A percentile compares a stretch with the other conserved stretches of the same genome.
These are phyloP conservation scores for Dolichomitus sp. DNA, from an alignment of 2,888 invertebrate species.

Conservation along the genomic window DNA sequence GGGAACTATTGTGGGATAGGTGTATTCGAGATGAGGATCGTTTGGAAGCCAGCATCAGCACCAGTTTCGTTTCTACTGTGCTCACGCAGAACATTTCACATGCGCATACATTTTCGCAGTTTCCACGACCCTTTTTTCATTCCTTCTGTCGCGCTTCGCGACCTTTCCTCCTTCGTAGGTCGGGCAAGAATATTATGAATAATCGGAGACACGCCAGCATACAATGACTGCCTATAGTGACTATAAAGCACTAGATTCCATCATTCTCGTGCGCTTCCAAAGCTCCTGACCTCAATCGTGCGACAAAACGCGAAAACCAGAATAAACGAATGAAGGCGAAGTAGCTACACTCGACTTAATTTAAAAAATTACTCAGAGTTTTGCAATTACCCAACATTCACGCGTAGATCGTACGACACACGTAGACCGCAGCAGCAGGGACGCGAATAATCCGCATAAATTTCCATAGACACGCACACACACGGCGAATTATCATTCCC, in stretches of 20 bases:
- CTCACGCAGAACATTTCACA: constrained; percentile 43
- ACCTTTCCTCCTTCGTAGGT: neutral
- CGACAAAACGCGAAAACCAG: neutral
- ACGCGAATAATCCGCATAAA: constrained; percentile 64
- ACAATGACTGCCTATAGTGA: neutral
- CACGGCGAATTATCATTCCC: constrained; percentile 63
- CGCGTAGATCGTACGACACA: neutral
- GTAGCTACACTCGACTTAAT: constrained; percentile 22
- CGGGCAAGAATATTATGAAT: constrained; percentile 38
- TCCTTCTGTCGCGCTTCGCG: neutral
- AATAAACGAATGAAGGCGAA: neutral
- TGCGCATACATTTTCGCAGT: constrained; percentile 61
- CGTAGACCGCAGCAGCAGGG: constrained; percentile 20
- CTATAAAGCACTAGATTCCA: neutral
- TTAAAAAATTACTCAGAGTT: constrained; percentile 37
- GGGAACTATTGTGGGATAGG: constrained; percentile 14
- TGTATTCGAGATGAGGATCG: constrained; percentile 50
- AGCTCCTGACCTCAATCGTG: constrained; percentile 4
- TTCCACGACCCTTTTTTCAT: constrained; percentile 20
- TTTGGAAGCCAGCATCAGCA: constrained; percentile 38
- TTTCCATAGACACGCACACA: constrained; percentile 50
- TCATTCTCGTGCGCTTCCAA: neutral
- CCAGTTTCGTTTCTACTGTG: constrained; percentile 24
- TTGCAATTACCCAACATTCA: constrained; percentile 50
- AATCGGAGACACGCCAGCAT: constrained; percentile 7